These are phyloP conservation scores for Corythaeola cristata DNA, from an alignment of 2,113 vertebrate genomes.

Conservation along the genomic window DNA sequence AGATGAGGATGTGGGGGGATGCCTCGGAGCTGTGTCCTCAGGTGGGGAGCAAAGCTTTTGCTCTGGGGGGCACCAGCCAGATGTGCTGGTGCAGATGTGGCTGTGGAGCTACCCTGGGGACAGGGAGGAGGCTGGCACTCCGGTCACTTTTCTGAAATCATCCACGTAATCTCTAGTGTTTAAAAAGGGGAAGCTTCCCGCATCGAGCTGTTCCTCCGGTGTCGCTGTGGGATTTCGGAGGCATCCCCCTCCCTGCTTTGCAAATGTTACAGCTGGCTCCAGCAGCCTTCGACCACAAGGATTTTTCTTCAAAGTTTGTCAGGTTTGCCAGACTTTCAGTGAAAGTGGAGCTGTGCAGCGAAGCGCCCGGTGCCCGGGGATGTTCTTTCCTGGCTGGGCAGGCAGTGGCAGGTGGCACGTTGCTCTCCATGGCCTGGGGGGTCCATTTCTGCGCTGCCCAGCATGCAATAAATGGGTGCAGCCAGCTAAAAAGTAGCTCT, in stretches of 20 bases:
- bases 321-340: not conserved
- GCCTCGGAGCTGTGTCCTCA: not conserved
- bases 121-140: not conserved
- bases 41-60: not conserved
- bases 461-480: not conserved
- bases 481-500: not conserved
- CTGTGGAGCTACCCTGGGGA: not conserved
- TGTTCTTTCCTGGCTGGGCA: not conserved
- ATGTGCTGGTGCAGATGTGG: not conserved
- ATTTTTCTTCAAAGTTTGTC: not conserved
- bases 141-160: not conserved
- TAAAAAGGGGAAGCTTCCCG: not conserved
- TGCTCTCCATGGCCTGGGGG: rapidly evolving
- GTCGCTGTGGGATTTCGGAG: not conserved
- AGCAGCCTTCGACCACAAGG: not conserved
- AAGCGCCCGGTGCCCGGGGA: rapidly evolving
- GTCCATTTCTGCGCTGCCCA: not conserved
- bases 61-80: not conserved
- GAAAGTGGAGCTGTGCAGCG: not conserved
- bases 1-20: not conserved
- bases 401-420: not conserved
- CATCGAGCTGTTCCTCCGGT: not conserved
- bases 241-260: not conserved
- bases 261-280: not conserved
- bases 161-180: not conserved